These are phyloP conservation scores for Craterocephalus amniculus DNA, from an alignment of 2,797 vertebrate genomes.

Conservation along the genomic window DNA sequence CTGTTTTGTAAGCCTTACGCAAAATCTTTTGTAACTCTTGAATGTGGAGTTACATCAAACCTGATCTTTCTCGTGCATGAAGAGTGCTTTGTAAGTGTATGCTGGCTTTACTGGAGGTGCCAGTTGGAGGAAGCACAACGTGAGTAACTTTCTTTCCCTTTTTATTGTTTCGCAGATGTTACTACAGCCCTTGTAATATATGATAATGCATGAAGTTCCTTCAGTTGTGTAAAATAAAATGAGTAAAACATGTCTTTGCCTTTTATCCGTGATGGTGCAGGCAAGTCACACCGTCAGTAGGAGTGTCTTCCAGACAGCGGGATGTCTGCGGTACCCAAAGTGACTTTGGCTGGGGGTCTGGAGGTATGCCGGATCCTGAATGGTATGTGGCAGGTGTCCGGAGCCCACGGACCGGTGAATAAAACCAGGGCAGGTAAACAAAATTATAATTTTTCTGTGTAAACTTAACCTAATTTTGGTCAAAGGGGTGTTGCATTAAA, in stretches of 20 bases:
- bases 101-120: neutral
- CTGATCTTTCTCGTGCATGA: neutral
- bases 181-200: neutral
- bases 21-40: conserved; percentile 25
- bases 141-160: neutral
- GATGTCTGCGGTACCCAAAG: conserved; percentile 61
- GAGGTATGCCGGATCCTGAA: conserved; percentile 67
- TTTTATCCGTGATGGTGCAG: neutral
- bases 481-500: neutral
- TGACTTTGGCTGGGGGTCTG: conserved; percentile 61
- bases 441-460: fast-evolving
- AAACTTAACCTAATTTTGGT: too few species aligned
- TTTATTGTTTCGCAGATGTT: neutral
- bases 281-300: neutral
- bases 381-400: conserved; percentile 74
- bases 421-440: conserved; percentile 45
- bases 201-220: neutral
- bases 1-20: conserved; percentile 31
- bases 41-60: fast-evolving
- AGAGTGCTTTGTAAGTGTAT: too few species aligned
- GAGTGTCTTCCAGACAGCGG: neutral
- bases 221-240: neutral
- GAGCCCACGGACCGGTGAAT: conserved; percentile 59
- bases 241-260: fast-evolving
- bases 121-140: neutral